A percentile compares a stretch with the other conserved stretches of the same genome.
phyloP scores from a whole-genome alignment of 1,140 invertebrate genomes.

The Myzus persicae region DNA sequence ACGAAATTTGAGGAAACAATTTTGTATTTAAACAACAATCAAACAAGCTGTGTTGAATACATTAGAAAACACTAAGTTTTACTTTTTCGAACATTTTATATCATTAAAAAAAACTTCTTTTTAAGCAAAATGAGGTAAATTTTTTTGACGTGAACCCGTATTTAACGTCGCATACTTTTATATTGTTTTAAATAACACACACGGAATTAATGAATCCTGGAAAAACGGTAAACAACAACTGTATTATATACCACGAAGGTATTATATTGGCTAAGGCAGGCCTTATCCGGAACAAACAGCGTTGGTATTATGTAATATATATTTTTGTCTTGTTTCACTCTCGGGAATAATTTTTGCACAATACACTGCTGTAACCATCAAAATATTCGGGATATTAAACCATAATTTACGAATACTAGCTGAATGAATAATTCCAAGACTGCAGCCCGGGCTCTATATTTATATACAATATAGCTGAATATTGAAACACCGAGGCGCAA shows the following conservation, averaged over 20 bases:
- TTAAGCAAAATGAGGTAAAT: too few relatives aligned
- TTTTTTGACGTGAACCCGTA: neutral
- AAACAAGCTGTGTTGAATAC: neutral
- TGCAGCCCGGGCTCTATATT: neutral
- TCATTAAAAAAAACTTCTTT: neutral
- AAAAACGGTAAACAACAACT: neutral
- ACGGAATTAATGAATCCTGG: neutral
- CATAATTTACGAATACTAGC: neutral
- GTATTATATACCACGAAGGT: neutral
- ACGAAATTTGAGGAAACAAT: neutral
- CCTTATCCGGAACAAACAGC: neutral
- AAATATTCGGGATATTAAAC: neutral
- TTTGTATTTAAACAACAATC: neutral
- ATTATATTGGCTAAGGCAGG: neutral
- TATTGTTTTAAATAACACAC: neutral
- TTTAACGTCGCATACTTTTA: neutral
- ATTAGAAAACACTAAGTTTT: neutral
- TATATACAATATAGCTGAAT: neutral
- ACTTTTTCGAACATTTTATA: neutral
- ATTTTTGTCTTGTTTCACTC: slow-evolving; percentile 10
- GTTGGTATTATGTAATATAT: neutral
- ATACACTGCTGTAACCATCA: neutral
- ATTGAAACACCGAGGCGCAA: neutral
- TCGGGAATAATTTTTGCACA: slow-evolving; percentile 10
- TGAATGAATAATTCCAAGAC: neutral